Evolutionary conservation across 1,140 invertebrate species (phyloP), one percentile per base, ranked within the genome.

Genomic region (Aphidius gifuensis): DNA sequence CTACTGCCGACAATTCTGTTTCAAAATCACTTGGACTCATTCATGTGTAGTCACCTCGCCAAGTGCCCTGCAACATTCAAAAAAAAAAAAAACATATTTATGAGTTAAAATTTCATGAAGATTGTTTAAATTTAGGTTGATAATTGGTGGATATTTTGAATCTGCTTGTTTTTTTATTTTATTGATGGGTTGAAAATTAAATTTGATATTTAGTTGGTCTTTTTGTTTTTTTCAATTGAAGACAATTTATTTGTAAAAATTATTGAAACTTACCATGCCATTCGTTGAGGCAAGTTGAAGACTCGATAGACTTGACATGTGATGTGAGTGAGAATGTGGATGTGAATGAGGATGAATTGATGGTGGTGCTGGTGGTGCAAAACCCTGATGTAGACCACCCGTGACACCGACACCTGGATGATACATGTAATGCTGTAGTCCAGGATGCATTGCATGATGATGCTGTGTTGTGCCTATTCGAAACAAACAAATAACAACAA

Each of bases 31-130:
- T 39, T 49, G 54, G 68, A 69, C 65, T 69, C 73, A 69, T 81
- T 82, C 82, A 83, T 78, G 82, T 82, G 70, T 82, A 83, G 68
- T 83, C 82, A 47, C 80, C 79, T 76, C 81, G 78, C 82, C 82
- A 83, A 66, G 80, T 80, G 67, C 73, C 77, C 82, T 82, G 79
- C 55, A 79, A 77, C 65, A 74, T 70, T 61, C 65, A 68, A 62
- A 47, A 9, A 59, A n/a, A n/a, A 51, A 2, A 57, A 66, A 66
- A 39, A 57, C n/a, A 56, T 23, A 50, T 16, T 16, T 16, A 16
- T 16, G 16, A 16, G 16, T 16, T 16, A 1, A 16, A 16, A 16
- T 16, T 16, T 16, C 16, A 16, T 16, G 16, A 16, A 16, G 16
- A 16, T 16, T 16, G 16, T 16, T 16, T 16, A 16, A 16, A 16